Base-by-base conservation (phyloP, 2,113 vertebrate genomes). In the Phodopus roborovskii region DNA sequence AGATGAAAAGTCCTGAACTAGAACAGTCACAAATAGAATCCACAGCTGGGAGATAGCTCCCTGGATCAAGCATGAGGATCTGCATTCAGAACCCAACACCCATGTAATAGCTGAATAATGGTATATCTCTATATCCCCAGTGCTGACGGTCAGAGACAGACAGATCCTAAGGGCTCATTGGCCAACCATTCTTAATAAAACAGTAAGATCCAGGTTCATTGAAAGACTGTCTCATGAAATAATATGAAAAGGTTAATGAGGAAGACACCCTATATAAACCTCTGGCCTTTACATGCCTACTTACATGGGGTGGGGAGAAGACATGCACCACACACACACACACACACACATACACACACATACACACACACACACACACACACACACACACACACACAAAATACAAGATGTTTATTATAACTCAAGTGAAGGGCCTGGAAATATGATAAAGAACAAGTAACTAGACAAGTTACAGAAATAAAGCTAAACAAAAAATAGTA, bases 361-460 rank as follows among this genome's bases (percentile, higher is more conserved):
- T 53, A 17, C 53, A n/a, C 22, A 13, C 22, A 15, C 50, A 36
- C 53, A 17, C 53, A n/a, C 22, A 13, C 22, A 15, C n/a, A 62
- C 20, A 83, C 36, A 82, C 3, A 45, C 28, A 45, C 42, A n/a
- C 19, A 70, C 4, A 70, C 33, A 70, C 78, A 58, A 28, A 42
- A 62, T 28, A 28, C n/a, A 83, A 62, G 62, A 56, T 93, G 50
- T 48, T 85, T 81, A 83, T 36, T 85, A 30, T 36, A 33, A 53
- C 66, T 84, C 53, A 83, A 45, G 45, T 45, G 91, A 89, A 91
- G 74, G 50, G 1, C 73, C 53, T 90, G 39, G 81, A 77, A 90
- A 79, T 90, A 58, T 15, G 15, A 90, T 56, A 88, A 88, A 94
- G n/a, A 93, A 28, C 58, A 86, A 86, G 36, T 64, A 95, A 75